Conservation (phyloP, 2,888 invertebrate species). For the Macaria notata region DNA sequence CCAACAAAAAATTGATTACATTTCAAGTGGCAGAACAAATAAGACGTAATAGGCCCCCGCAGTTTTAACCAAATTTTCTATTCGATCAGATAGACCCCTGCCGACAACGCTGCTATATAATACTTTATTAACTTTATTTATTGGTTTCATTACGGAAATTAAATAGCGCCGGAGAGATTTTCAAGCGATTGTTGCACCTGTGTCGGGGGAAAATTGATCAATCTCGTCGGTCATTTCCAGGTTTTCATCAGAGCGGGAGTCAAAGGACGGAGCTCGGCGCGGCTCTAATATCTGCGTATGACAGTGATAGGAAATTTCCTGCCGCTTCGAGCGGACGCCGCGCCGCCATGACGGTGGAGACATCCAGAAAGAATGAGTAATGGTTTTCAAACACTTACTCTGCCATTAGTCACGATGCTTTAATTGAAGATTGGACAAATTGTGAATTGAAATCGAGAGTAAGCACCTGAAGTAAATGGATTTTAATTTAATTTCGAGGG, state of each 20-base stretch:
- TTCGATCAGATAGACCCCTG: constrained; percentile 54
- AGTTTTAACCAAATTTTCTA: constrained; percentile 61
- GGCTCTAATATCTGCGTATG: constrained; percentile 26
- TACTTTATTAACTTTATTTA: constrained; percentile 46
- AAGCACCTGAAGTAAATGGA: too few relatives aligned
- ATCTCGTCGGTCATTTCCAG: constrained; percentile 15
- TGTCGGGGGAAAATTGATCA: constrained; percentile 20
- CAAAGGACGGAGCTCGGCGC: constrained; percentile 11
- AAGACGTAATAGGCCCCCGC: constrained; percentile 43
- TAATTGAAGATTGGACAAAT: too few relatives aligned
- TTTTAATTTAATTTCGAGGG: too few relatives aligned
- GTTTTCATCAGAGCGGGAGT: constrained; percentile 15
- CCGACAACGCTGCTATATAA: constrained; percentile 50
- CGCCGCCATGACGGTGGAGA: constrained; percentile 8
- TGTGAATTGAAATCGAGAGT: too few relatives aligned
- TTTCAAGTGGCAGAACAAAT: constrained; percentile 47
- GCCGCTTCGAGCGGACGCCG: constrained; percentile 11
- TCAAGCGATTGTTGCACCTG: constrained; percentile 26
- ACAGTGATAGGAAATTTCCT: constrained; percentile 31
- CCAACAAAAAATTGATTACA: constrained; percentile 41
- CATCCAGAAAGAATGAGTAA: constrained; percentile 2
- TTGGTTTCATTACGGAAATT: constrained; percentile 53
- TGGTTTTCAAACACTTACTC: constrained; percentile 1
- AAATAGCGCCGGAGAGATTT: constrained; percentile 29
- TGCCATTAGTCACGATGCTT: background rate